phyloP scores from a whole-genome alignment of 2,113 vertebrate genomes.

The Xenopus borealis region DNA sequence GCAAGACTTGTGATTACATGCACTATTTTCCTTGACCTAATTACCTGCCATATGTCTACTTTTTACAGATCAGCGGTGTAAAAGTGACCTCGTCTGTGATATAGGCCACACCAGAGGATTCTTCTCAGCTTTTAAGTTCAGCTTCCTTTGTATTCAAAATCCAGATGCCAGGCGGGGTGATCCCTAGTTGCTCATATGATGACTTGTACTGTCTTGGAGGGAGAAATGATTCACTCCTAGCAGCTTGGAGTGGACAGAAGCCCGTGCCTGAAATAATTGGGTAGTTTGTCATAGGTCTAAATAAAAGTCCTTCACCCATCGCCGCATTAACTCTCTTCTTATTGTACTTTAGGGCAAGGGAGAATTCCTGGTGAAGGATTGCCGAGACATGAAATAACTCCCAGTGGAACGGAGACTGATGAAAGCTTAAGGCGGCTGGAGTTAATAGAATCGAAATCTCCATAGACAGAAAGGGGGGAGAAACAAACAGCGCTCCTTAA shows the following conservation, averaged over 20 bases:
- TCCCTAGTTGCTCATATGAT: constrained; percentile 35
- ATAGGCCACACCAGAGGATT: background rate
- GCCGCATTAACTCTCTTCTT: constrained; percentile 42
- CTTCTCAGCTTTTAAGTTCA: background rate
- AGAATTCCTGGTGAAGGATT: constrained; percentile 41
- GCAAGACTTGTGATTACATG: too few species aligned
- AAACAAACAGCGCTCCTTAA: background rate
- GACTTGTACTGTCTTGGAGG: constrained; percentile 29
- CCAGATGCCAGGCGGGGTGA: constrained; percentile 11
- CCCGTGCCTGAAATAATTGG: constrained; percentile 43
- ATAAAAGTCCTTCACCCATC: constrained; percentile 46
- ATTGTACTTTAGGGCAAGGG: constrained; percentile 39
- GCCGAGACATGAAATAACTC: constrained; percentile 35
- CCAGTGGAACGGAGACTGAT: constrained; percentile 25
- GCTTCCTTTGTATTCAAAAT: constrained; percentile 4
- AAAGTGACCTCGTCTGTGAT: background rate
- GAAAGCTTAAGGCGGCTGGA: constrained; percentile 12
- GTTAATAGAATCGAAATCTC: constrained; percentile 38
- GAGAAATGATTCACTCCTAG: constrained; percentile 42
- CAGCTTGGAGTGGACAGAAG: constrained; percentile 37
- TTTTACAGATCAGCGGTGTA: background rate
- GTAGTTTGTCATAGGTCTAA: constrained; percentile 46
- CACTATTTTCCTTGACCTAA: background rate
- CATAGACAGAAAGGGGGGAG: background rate
- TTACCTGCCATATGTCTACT: background rate